These are phyloP conservation scores for Carcinoscorpius rotundicauda DNA, from an alignment of 1,140 invertebrate genomes.

Conservation along the genomic window DNA sequence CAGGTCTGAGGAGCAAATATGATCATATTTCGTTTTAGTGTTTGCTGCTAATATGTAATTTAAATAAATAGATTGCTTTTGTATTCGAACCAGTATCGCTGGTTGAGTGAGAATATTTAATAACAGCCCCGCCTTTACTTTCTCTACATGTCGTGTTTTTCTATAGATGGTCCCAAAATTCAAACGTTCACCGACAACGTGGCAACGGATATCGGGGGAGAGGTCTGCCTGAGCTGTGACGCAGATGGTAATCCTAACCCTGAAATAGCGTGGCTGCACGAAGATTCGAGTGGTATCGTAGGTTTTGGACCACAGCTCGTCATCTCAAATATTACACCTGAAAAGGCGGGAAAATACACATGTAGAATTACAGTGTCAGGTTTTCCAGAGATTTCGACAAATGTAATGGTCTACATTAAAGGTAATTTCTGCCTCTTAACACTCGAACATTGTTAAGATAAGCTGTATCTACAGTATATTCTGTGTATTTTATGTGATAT, in stretches of 20 bases:
- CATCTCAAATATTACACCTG: constrained; percentile 44
- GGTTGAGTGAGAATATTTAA: too few relatives aligned
- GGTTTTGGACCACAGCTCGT: constrained; percentile 26
- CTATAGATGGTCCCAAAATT: constrained; percentile 72
- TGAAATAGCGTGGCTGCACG: constrained; percentile 73
- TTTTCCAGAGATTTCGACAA: constrained; percentile 66
- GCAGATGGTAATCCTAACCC: constrained; percentile 80
- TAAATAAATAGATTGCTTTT: too few relatives aligned
- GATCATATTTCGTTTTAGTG: too few relatives aligned
- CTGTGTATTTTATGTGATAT: too few relatives aligned
- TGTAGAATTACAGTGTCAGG: constrained; percentile 64
- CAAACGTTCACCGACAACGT: constrained; percentile 56
- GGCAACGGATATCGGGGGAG: constrained; percentile 63
- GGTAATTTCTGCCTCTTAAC: constrained; percentile 33
- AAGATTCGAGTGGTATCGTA: constrained; percentile 36
- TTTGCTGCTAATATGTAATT: too few relatives aligned
- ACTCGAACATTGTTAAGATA: too few relatives aligned
- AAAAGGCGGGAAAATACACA: constrained; percentile 68
- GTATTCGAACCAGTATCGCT: too few relatives aligned
- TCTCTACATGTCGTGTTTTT: too few relatives aligned
- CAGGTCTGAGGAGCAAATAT: too few relatives aligned
- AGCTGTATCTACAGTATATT: too few relatives aligned
- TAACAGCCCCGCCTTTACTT: too few relatives aligned
- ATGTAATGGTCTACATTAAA: constrained; percentile 70
- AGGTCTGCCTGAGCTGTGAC: constrained; percentile 68